Percentiles rank a stretch among this genome's conserved stretches.
Evolutionary conservation across 1,140 invertebrate genomes (phyloP).

Genomic region (Bradysia coprophila): DNA sequence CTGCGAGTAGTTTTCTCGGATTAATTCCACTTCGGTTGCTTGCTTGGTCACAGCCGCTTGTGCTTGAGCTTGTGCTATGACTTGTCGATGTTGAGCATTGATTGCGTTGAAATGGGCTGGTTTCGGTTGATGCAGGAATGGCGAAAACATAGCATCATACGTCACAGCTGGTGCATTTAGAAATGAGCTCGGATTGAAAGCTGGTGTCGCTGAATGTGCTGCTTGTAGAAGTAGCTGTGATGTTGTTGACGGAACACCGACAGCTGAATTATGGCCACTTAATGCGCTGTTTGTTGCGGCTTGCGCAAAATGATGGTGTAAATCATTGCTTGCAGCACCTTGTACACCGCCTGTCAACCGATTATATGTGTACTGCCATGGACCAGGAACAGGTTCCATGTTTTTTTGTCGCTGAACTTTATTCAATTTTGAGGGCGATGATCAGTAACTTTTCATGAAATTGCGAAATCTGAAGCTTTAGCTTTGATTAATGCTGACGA

Average conservation of each 20-base stretch:
- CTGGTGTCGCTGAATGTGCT: constrained; percentile 36
- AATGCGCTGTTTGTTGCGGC: constrained; percentile 12
- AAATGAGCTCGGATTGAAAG: constrained; percentile 40
- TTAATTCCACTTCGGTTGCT: constrained; percentile 34
- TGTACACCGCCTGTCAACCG: constrained; percentile 40
- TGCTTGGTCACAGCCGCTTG: constrained; percentile 26
- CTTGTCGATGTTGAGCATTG: constrained; percentile 29
- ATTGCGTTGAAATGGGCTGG: constrained; percentile 37
- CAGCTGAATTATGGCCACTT: constrained; percentile 17
- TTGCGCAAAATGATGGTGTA: constrained; percentile 39
- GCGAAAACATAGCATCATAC: constrained; percentile 51
- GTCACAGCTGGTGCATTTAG: constrained; percentile 43
- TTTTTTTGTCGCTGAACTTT: no score
- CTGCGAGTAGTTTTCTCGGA: constrained; percentile 34
- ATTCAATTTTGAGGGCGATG: no score
- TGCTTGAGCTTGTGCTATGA: constrained; percentile 26
- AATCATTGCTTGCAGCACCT: constrained; percentile 34
- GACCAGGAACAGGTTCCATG: constrained; percentile 55
- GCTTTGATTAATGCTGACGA: no score
- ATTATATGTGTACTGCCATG: constrained; percentile 60
- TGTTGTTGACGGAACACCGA: constrained; percentile 33
- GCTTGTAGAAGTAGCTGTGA: constrained; percentile 40
- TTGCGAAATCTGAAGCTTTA: no score
- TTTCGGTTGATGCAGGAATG: constrained; percentile 49
- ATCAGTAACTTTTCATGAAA: no score